Percentiles rank a stretch among this genome's conserved stretches.
Evolutionary conservation across 2,797 vertebrate genomes (phyloP).

Genomic region (Perodicticus potto): DNA sequence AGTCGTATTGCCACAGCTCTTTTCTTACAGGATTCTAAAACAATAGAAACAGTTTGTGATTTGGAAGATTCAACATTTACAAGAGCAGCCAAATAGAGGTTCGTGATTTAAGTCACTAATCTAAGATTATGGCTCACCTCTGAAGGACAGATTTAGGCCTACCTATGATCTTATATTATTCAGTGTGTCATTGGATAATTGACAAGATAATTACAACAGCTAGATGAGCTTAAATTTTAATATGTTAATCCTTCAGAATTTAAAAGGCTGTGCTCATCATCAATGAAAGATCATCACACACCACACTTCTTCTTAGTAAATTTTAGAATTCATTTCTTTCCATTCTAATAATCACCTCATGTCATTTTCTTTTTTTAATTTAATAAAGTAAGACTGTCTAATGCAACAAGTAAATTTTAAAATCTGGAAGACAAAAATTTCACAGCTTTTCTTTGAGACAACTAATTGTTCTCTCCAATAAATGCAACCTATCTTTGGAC

Average conservation of each 20-base stretch:
- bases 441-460: background rate
- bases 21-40: slow-evolving; percentile 15
- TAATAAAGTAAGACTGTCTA: background rate
- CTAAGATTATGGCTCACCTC: background rate
- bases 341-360: background rate
- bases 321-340: slow-evolving; percentile 19
- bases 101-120: background rate
- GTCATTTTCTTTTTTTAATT: background rate
- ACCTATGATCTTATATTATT: slow-evolving; percentile 26
- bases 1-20: background rate
- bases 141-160: background rate
- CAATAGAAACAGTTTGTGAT: background rate
- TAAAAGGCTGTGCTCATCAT: slow-evolving; percentile 44
- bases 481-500: background rate
- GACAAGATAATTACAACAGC: slow-evolving; percentile 18
- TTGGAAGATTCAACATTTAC: background rate
- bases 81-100: background rate
- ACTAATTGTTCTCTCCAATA: background rate
- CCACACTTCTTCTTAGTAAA: background rate
- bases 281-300: background rate
- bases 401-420: background rate
- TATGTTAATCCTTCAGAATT: background rate
- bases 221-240: slow-evolving; percentile 52
- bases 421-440: background rate
- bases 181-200: slow-evolving; percentile 56